A percentile compares a stretch with the other conserved stretches of the same genome.
phyloP scores from a whole-genome alignment of 1,140 invertebrate species.

The Euborellia annulipes region DNA sequence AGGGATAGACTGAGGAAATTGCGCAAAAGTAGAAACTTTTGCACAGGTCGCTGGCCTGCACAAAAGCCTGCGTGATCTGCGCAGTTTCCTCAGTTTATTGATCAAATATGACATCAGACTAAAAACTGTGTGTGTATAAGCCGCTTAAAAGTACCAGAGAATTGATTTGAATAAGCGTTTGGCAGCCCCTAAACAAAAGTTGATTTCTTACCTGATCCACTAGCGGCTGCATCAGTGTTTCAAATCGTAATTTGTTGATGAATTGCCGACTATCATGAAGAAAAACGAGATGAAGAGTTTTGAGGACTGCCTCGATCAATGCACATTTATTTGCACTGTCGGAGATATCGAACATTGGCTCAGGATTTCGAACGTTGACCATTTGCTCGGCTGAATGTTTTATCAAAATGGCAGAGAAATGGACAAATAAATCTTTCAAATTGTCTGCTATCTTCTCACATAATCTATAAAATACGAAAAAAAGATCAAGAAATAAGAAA shows the following conservation, averaged over 20 bases:
- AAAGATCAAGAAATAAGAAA: conserved; percentile 11
- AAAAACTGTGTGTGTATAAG: too few relatives aligned
- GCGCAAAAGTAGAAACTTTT: too few relatives aligned
- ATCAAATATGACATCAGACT: too few relatives aligned
- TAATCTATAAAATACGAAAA: conserved; percentile 39
- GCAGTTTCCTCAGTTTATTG: too few relatives aligned
- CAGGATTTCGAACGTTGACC: conserved; percentile 22
- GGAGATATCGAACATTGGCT: conserved; percentile 29
- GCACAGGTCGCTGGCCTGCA: too few relatives aligned
- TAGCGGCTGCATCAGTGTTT: conserved; percentile 64
- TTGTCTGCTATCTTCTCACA: conserved; percentile 60
- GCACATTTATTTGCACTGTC: conserved; percentile 27
- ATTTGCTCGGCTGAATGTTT: conserved; percentile 59
- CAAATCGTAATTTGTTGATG: conserved; percentile 68
- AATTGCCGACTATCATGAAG: conserved; percentile 67
- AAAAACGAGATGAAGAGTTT: conserved; percentile 62
- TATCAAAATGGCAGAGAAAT: conserved; percentile 75
- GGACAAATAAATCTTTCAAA: conserved; percentile 72
- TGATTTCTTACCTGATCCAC: conserved; percentile 68
- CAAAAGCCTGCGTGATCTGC: too few relatives aligned
- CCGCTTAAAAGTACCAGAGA: too few relatives aligned
- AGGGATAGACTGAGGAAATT: too few relatives aligned
- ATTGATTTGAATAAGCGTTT: too few relatives aligned
- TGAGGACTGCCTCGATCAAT: conserved; percentile 47
- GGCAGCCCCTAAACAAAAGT: too few relatives aligned